Evolutionary conservation across 2,113 vertebrate species (phyloP).

Genomic region (Mesitornis unicolor): DNA sequence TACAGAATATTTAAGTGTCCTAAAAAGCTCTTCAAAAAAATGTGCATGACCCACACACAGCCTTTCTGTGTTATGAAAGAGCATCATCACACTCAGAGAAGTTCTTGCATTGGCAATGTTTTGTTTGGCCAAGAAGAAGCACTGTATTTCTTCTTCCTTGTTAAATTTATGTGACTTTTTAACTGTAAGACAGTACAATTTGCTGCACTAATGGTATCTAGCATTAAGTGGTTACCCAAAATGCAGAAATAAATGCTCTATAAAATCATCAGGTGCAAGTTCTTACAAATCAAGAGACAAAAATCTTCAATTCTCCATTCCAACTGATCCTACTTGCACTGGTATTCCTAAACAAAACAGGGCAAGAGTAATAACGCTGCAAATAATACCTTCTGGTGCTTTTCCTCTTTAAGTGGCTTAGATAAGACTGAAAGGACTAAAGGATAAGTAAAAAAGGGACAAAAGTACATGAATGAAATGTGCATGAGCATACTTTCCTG

Average conservation of each 20-base stretch:
- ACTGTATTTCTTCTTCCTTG: neutral
- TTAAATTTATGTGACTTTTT: neutral
- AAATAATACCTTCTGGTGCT: neutral
- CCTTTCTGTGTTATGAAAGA: neutral
- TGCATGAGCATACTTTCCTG: neutral
- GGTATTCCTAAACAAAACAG: neutral
- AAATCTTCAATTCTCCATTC: neutral
- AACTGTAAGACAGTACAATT: neutral
- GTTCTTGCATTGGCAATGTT: neutral
- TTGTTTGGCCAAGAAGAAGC: neutral
- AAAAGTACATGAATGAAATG: neutral
- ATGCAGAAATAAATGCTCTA: neutral
- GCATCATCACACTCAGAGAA: neutral
- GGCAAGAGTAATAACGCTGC: neutral
- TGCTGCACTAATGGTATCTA: neutral
- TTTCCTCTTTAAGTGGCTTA: neutral
- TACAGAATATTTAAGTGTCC: neutral
- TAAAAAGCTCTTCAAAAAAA: neutral
- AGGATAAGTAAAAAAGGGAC: neutral
- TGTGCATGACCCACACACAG: fast-evolving
- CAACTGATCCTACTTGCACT: neutral
- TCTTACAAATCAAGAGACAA: neutral
- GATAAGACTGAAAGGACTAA: neutral
- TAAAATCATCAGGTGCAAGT: neutral
- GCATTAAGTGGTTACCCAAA: neutral